Conservation (phyloP, 2,113 vertebrate genomes). For the Upupa epops region DNA sequence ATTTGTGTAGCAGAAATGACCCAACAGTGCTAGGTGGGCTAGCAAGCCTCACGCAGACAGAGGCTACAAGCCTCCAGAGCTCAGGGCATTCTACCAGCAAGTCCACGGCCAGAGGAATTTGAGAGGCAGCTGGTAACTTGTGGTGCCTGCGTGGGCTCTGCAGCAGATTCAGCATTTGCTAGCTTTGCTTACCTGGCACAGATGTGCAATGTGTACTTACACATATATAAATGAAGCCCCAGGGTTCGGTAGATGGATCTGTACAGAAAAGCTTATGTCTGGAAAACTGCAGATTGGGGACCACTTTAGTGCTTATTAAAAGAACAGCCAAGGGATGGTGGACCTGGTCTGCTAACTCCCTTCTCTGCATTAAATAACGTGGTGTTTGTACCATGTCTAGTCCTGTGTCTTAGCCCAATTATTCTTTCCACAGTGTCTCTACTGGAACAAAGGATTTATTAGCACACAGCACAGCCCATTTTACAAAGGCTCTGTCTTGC, state of each 20-base stretch:
- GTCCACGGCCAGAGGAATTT: not conserved
- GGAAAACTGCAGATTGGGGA: not conserved
- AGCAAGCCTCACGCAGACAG: not conserved
- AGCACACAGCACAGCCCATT: not conserved
- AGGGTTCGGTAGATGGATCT: not conserved
- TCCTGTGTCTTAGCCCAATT: not conserved
- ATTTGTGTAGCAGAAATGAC: not conserved
- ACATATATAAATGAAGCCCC: not conserved
- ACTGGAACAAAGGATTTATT: conserved; percentile 3
- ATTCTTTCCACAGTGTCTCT: not conserved
- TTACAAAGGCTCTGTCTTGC: conserved; percentile 14
- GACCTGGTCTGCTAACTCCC: not conserved
- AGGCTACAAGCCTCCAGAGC: not conserved
- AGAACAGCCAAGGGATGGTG: not conserved
- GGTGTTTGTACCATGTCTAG: not conserved
- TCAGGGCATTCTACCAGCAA: not conserved
- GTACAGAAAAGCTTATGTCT: not conserved
- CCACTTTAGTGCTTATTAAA: not conserved
- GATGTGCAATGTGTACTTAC: not conserved
- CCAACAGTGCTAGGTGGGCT: not conserved
- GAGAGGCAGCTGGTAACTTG: accelerated
- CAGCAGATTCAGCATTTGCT: not conserved
- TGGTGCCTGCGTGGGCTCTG: not conserved
- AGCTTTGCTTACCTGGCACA: not conserved
- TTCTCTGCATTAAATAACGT: not conserved